Conservation (phyloP, 2,888 invertebrate genomes). For the Linyphia triangularis region DNA sequence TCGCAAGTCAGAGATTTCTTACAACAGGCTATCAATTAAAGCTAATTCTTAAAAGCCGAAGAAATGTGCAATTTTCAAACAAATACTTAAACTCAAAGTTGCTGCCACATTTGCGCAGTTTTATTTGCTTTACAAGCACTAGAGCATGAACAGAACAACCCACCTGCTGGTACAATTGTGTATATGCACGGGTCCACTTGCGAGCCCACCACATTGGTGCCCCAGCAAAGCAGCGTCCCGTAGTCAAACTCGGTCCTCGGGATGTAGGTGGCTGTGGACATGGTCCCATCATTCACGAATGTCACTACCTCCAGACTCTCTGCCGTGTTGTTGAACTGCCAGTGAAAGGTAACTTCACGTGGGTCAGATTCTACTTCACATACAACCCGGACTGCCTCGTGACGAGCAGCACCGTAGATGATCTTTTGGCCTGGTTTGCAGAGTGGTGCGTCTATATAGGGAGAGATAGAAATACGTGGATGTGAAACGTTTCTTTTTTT, state of each 20-base stretch:
- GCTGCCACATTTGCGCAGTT: no score
- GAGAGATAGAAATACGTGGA: no score
- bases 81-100: no score
- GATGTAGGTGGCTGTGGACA: constrained; percentile 76
- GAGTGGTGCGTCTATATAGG: constrained; percentile 74
- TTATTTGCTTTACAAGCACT: no score
- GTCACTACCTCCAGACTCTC: constrained; percentile 72
- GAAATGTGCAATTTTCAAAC: no score
- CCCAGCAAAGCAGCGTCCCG: constrained; percentile 78
- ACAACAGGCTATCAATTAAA: no score
- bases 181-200: constrained; percentile 77
- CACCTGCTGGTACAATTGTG: constrained; percentile 77
- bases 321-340: constrained; percentile 92
- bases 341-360: constrained; percentile 87
- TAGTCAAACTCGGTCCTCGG: constrained; percentile 77
- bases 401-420: constrained; percentile 76
- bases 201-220: constrained; percentile 76
- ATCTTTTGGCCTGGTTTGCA: constrained; percentile 77
- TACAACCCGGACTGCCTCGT: constrained; percentile 76
- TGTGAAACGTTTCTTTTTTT: no score
- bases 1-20: no score
- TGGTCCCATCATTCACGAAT: constrained; percentile 67
- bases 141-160: no score
- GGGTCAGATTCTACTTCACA: constrained; percentile 77
- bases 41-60: no score